These are phyloP conservation scores for Erpornis zantholeuca DNA, from an alignment of 2,113 vertebrate genomes.

Conservation along the genomic window DNA sequence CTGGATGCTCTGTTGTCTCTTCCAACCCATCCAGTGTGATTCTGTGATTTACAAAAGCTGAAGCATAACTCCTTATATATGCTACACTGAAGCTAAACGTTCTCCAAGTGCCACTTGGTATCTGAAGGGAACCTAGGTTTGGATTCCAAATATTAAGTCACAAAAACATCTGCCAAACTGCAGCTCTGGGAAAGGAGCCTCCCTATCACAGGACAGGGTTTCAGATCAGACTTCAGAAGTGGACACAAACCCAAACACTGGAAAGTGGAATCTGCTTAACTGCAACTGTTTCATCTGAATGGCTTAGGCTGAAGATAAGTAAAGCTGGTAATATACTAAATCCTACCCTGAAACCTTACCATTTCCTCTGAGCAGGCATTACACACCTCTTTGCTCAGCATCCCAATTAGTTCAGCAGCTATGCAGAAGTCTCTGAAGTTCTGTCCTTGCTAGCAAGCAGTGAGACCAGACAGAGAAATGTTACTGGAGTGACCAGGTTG, in stretches of 20 bases:
- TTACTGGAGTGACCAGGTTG: background rate
- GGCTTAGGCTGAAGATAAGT: slow-evolving; percentile 10
- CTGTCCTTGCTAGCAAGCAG: background rate
- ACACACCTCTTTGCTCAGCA: background rate
- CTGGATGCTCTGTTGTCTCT: background rate
- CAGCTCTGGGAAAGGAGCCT: background rate
- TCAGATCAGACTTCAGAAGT: background rate
- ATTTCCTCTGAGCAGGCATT: background rate
- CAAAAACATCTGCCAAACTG: background rate
- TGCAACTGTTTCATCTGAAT: background rate
- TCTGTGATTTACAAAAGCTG: background rate
- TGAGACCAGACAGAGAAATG: background rate
- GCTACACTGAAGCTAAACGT: background rate
- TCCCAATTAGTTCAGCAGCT: background rate
- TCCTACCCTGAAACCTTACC: slow-evolving; percentile 7
- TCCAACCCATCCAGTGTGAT: background rate
- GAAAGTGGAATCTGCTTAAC: slow-evolving; percentile 12
- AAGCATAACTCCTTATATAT: background rate
- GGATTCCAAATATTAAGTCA: background rate
- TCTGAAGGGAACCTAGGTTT: background rate
- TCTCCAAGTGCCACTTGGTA: background rate
- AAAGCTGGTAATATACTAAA: slow-evolving; percentile 38
- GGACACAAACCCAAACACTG: background rate
- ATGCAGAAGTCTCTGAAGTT: background rate
- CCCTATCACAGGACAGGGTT: background rate